Evolutionary conservation across 2,888 invertebrate species (phyloP), one percentile per base, ranked within the genome.

Genomic region (Ennomos fuscantarius): DNA sequence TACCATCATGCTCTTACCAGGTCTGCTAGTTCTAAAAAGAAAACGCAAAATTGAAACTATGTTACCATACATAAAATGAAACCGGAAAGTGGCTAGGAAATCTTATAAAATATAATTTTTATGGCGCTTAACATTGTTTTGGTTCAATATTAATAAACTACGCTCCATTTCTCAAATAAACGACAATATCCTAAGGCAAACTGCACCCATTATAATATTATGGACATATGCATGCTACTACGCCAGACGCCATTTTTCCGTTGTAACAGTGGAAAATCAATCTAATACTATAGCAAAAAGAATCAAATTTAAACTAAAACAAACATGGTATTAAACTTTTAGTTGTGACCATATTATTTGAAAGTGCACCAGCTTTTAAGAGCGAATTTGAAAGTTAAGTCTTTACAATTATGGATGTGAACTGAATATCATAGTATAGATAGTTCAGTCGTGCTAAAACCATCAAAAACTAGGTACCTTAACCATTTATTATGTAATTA

Each of bases 141-240:
- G 49, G 55, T 48, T 60, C 57, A 60, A 61, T 66, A 66, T 59
- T 64, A 59, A 64, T 61, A 61, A 43, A 62, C 48, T 60, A 62
- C 54, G 45, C 55, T 37, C 41, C 41, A 60, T 54, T 60, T 58
- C 60, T 43, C 49, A 56, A 37, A 39, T 42, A 56, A 56, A 52
- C 52, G 49, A 62, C 59, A 42, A 49, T 47, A 50, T 60, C 60
- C 54, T 56, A 51, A 60, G 60, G 54, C 56, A 34, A 53, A 56
- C 57, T 57, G 47, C 57, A 56, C 49, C 50, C 40, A 36, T 49
- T 59, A 53, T 45, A 56, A 51, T 41, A 24, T 24, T 24, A 57
- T 41, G 32, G 33, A 39, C 42, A 51, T 56, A n/a, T n/a, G 56
- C 56, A 45, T 45, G 50, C 42, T 2, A 42, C 12, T 48, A 33